Evolutionary conservation across 2,888 invertebrate genomes (phyloP), one percentile per base, ranked within the genome.

Genomic region (Dolomedes plantarius): DNA sequence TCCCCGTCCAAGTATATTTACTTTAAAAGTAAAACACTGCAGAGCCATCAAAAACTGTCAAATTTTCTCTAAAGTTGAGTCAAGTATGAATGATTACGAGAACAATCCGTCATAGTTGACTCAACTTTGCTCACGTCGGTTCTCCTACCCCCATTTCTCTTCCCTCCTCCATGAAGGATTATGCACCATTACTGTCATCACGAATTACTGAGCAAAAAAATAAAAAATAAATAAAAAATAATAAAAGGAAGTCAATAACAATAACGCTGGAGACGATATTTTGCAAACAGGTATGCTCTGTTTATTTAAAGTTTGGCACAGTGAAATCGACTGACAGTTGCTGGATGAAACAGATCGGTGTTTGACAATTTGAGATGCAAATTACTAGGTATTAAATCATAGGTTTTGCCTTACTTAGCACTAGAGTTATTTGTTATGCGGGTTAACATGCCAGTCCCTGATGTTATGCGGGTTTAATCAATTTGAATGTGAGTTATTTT

Each of bases 51-150:
- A 56, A 56, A 56, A 56, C 56, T 56, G 56, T 56, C 56, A 56
- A 56, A 56, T 56, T 23, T 56, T 23, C 56, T 56, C 56, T 56
- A 56, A 56, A 56, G 56, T 56, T 56, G 56, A 56, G 56, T 56
- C 56, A 56, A 56, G 56, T 56, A 56, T 56, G 56, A 56, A 56
- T 56, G 56, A 56, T 56, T 56, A 23, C 23, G 56, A 2, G 56
- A 56, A 23, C 56, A 56, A 56, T 56, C 56, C 23, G 56, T 56
- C 56, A 56, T 56, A 23, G 56, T 56, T 56, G 56, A n/a, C 56
- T 56, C 56, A 56, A 56, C 56, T 56, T 56, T 23, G 23, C 56
- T 56, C 7, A 23, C 56, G 56, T 56, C n/a, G 16, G n/a, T n/a
- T n/a, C n/a, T n/a, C 36, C 36, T 36, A 6, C 36, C 36, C 5